Evolutionary conservation across 2,113 vertebrate species (phyloP).

Genomic region (Albula goreensis): DNA sequence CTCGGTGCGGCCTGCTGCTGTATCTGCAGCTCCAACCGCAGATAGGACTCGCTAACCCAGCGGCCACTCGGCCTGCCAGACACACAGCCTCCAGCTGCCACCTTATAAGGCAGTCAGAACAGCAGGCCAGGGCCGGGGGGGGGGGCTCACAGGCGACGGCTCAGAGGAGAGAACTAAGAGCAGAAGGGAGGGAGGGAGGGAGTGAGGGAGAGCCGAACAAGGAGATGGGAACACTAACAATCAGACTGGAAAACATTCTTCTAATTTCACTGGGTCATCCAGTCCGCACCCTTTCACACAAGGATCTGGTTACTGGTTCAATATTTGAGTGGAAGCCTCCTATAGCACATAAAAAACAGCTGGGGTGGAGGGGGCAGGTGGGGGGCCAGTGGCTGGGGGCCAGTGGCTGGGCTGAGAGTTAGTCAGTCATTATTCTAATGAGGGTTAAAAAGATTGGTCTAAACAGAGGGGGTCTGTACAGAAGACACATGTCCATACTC

Average conservation of each 20-base stretch:
- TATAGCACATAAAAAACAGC: slow-evolving; percentile 24
- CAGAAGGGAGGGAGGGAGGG: slow-evolving; percentile 14
- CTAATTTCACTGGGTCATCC: slow-evolving; percentile 32
- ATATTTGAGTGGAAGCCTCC: slow-evolving; percentile 16
- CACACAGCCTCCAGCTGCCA: slow-evolving; percentile 38
- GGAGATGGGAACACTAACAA: neutral
- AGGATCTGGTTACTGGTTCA: slow-evolving; percentile 43
- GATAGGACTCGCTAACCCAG: slow-evolving; percentile 36
- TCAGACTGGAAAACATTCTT: slow-evolving; percentile 21
- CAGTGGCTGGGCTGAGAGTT: neutral
- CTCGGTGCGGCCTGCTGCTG: neutral
- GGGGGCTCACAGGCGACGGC: neutral
- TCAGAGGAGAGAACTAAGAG: neutral
- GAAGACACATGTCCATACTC: neutral
- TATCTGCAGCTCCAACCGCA: slow-evolving; percentile 16
- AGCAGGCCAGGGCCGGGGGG: neutral
- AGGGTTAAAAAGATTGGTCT: slow-evolving; percentile 35
- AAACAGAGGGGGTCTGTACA: slow-evolving; percentile 23
- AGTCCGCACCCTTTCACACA: slow-evolving; percentile 43
- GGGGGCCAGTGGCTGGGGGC: neutral
- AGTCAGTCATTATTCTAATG: slow-evolving; percentile 34
- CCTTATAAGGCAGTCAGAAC: slow-evolving; percentile 60
- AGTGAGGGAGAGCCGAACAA: neutral
- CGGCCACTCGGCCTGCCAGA: neutral
- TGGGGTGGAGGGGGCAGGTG: neutral